phyloP scores from a whole-genome alignment of 1,140 invertebrate species.

The Lamellibrachia luymesi region DNA sequence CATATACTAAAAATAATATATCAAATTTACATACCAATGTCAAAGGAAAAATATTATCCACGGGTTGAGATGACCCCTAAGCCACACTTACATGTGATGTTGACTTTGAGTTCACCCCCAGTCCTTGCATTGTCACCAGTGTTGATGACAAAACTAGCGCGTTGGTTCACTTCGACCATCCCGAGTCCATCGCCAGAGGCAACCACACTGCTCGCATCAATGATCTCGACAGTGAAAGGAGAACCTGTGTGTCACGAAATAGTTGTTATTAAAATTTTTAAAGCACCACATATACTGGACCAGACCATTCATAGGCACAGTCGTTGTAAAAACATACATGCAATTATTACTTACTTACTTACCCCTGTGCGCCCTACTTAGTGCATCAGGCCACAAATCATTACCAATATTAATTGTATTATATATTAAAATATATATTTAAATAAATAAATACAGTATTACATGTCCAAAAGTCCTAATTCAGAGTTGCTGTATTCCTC shows the following conservation, averaged over 20 bases:
- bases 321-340: too few species aligned
- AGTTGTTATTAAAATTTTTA: background rate
- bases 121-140: conserved; percentile 58
- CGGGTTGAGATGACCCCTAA: background rate
- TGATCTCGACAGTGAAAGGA: conserved; percentile 61
- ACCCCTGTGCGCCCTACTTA: too few species aligned
- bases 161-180: conserved; percentile 65
- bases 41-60: too few species aligned
- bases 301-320: too few species aligned
- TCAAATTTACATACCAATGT: background rate
- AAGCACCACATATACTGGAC: too few species aligned
- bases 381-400: too few species aligned
- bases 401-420: too few species aligned
- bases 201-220: conserved; percentile 57
- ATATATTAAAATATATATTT: too few species aligned
- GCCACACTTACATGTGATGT: conserved; percentile 52
- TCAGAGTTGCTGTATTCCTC: too few species aligned
- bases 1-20: background rate
- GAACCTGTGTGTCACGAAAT: conserved; percentile 54
- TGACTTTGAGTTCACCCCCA: conserved; percentile 54
- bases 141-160: conserved; percentile 64
- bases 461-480: too few species aligned
- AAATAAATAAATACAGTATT: too few species aligned
- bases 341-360: too few species aligned
- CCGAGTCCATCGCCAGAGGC: conserved; percentile 69